Conservation (phyloP, 1,140 invertebrate species). For the Drosophila pectinifera region DNA sequence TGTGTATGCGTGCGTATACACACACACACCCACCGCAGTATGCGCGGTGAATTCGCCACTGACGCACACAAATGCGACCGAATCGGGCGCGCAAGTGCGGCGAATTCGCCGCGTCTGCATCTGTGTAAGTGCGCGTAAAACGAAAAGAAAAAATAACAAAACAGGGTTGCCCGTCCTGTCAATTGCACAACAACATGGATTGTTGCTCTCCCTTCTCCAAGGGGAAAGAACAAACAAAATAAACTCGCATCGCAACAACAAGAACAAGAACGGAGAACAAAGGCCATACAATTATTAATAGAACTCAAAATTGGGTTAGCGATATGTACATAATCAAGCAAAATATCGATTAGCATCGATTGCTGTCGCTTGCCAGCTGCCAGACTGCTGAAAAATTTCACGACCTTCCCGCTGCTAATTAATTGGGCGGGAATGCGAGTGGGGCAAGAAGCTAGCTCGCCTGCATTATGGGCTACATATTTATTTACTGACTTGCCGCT, state of each 20-base stretch:
- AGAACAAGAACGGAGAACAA: neutral
- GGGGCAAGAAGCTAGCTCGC: neutral
- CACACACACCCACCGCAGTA: too few relatives aligned
- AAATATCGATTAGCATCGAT: slow-evolving; percentile 73
- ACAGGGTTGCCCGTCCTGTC: slow-evolving; percentile 16
- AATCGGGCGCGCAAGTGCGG: slow-evolving; percentile 44
- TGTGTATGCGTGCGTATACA: slow-evolving; percentile 48
- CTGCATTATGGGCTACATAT: neutral
- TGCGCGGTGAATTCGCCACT: slow-evolving; percentile 45
- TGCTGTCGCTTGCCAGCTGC: slow-evolving; percentile 48
- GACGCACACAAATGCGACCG: slow-evolving; percentile 31
- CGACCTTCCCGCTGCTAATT: slow-evolving; percentile 49
- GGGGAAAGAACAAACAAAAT: slow-evolving; percentile 1
- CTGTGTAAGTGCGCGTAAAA: slow-evolving; percentile 27
- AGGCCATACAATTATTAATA: slow-evolving; percentile 48
- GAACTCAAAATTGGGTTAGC: slow-evolving; percentile 60
- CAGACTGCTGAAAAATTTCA: slow-evolving; percentile 41
- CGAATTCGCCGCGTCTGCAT: slow-evolving; percentile 51
- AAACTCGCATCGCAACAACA: slow-evolving; percentile 3
- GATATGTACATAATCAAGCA: slow-evolving; percentile 38
- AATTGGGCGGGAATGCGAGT: slow-evolving; percentile 26
- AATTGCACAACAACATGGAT: slow-evolving; percentile 43
- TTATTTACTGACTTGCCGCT: slow-evolving; percentile 13
- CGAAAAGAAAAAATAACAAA: slow-evolving; percentile 17
- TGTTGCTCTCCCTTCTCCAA: slow-evolving; percentile 17